These are phyloP conservation scores for Melitaea athalia DNA, from an alignment of 2,888 invertebrate genomes.

Conservation along the genomic window DNA sequence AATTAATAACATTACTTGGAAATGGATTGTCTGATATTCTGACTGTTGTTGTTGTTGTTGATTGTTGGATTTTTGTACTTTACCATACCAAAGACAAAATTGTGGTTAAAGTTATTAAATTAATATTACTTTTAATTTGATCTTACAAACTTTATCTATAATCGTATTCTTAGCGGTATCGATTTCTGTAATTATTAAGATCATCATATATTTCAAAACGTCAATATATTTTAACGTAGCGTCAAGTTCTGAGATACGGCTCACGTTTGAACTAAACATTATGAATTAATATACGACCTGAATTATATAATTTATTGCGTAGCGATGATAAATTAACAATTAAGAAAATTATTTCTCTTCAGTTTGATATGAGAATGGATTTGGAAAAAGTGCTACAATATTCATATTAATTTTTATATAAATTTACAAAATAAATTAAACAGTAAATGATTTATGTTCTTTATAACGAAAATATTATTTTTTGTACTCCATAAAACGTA, in stretches of 20 bases:
- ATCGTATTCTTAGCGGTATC: background rate
- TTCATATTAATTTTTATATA: too few relatives aligned
- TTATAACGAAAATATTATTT: too few relatives aligned
- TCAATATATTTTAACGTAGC: constrained; percentile 18
- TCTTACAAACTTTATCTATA: background rate
- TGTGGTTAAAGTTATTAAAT: background rate
- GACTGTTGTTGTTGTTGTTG: too few relatives aligned
- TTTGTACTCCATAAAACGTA: too few relatives aligned
- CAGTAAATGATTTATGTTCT: too few relatives aligned
- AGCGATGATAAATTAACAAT: constrained; percentile 15
- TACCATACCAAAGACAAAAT: background rate
- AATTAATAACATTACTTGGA: too few relatives aligned
- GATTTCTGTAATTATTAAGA: background rate
- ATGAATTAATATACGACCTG: constrained; percentile 10
- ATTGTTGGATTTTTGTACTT: too few relatives aligned
- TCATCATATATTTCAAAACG: constrained; percentile 8
- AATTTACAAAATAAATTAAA: too few relatives aligned
- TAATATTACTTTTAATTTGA: background rate
- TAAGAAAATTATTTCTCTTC: background rate
- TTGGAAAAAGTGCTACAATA: background rate
- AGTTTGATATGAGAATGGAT: background rate
- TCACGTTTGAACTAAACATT: constrained; percentile 12
- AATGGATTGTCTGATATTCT: too few relatives aligned
- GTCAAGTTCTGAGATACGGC: constrained; percentile 11
- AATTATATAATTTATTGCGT: constrained; percentile 18